Evolutionary conservation across 2,797 vertebrate species (phyloP).

Genomic region (Tachyglossus aculeatus): DNA sequence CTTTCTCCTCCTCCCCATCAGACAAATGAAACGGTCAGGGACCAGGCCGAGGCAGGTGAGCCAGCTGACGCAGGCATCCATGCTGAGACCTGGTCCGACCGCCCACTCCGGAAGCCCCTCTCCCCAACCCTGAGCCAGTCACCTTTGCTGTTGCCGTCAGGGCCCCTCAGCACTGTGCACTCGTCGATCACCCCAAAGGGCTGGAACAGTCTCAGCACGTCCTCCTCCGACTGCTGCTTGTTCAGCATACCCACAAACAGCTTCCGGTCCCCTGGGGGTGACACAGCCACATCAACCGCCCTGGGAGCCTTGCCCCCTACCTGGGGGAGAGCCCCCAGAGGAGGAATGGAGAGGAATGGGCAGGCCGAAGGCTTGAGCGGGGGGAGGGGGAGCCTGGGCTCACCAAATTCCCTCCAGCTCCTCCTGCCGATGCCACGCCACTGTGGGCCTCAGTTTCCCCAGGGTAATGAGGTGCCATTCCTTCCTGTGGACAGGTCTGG

Average conservation of each 20-base stretch:
- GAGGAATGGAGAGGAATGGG: too few species aligned
- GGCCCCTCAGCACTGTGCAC: conserved; percentile 95
- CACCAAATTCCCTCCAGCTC: too few species aligned
- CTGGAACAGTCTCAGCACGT: conserved; percentile 97
- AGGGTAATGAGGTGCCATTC: neutral
- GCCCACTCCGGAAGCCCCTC: neutral
- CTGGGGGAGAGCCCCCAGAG: neutral
- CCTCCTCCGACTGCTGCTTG: conserved; percentile 98
- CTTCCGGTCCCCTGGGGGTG: conserved; percentile 97
- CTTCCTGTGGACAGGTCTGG: fast-evolving
- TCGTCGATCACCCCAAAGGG: conserved; percentile 98
- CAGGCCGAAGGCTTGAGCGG: too few species aligned
- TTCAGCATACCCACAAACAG: conserved; percentile 99
- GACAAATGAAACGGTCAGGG: neutral
- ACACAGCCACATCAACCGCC: conserved; percentile 67
- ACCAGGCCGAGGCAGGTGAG: neutral
- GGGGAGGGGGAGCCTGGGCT: too few species aligned
- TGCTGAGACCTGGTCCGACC: too few species aligned
- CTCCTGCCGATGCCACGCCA: neutral
- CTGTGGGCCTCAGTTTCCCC: neutral
- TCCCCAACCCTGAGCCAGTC: too few species aligned
- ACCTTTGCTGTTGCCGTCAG: conserved; percentile 99
- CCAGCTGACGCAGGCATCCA: neutral
- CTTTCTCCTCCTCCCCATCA: neutral
- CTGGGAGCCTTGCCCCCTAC: neutral